Evolutionary conservation across 2,888 invertebrate genomes (phyloP), one percentile per base, ranked within the genome.

Genomic region (Heliconius aoede): DNA sequence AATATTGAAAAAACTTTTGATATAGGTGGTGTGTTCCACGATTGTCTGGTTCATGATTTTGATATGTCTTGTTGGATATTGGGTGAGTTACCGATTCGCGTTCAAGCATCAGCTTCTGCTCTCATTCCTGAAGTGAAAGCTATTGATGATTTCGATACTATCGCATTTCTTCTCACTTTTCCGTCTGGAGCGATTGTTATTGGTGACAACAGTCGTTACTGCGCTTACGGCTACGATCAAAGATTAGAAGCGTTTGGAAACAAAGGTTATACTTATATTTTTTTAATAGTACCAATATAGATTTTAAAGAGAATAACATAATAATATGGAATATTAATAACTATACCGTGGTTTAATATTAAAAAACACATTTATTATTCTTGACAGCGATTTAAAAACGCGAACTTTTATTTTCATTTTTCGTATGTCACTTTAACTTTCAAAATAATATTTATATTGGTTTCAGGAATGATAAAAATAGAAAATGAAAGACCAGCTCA

Each of bases 1-100:
- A n/a, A n/a, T n/a, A n/a, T n/a, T n/a, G n/a, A n/a, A n/a, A n/a
- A n/a, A n/a, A n/a, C n/a, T n/a, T n/a, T n/a, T n/a, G n/a, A n/a
- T n/a, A n/a, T n/a, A 95, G 96, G 96, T 81, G 96, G 96, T 21
- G 95, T 97, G 55, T 96, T 96, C 86, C 96, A 96, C 78, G 97
- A 97, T 85, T 96, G 96, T 81, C 91, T 95, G 75, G 96, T 97
- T 2, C 96, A 97, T 82, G 96, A 97, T 85, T 92, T 97, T 76
- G 96, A 97, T 83, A 92, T 96, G 87, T 86, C 95, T 11, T 95
- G 96, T 77, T 96, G 96, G 95, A 86, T 96, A 51, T 86, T 96
- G 36, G 96, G 96, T 0, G 96, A 96, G 85, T 92, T 94, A 78
- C 96, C 96, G 0, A 88, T 85, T 28, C 95, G 92, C 79, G 96